Evolutionary conservation across 1,140 invertebrate genomes (phyloP), one percentile per base, ranked within the genome.

Genomic region (Steinernema feltiae): DNA sequence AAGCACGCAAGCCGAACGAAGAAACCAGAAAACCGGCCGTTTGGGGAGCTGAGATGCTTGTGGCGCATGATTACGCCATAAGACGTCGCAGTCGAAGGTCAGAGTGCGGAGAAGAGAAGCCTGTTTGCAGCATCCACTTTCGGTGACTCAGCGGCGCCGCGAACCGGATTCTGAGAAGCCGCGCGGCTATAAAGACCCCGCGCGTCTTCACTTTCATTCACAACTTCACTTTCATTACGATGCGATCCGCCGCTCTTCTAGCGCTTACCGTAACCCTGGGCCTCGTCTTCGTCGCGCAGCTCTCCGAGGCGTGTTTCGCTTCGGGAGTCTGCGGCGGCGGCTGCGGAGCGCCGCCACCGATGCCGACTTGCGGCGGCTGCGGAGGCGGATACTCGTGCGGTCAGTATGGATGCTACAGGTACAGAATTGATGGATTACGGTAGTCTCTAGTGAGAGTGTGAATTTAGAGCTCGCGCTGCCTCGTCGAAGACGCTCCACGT

Each of bases 281-380:
- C 7, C 7, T 27, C 24, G 53, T 27, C 3, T 27, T 63, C 2
- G 53, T 63, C 7, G 15, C 53, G 2, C 53, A 63, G 15, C 21
- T 73, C 35, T 78, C 77, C 1, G 32, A 48, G 30, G 77, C 77
- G 41, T 79, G 78, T 48, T 78, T 79, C 29, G 78, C 78, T 72
- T 76, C 78, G 3, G 78, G 78, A 74, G 69, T 79, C 41, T 79
- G 78, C 71, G 78, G 78, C 27, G 78, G 75, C 32, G 78, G 78
- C 12, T 79, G 78, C 27, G 73, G 72, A 53, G 76, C 78, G 27
- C 78, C 78, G 17, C 75, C 75, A 7, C 27, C 76, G 21, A n/a
- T n/a, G n/a, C 78, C 78, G 30, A 74, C 46, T n/a, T 79, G 78
- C 30, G 35, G 46, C 7, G 78, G 75, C 24, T 78, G 77, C 31